These are phyloP conservation scores for Antedon mediterranea DNA, from an alignment of 53 echinoderm and acorn worm species.

Conservation along the genomic window DNA sequence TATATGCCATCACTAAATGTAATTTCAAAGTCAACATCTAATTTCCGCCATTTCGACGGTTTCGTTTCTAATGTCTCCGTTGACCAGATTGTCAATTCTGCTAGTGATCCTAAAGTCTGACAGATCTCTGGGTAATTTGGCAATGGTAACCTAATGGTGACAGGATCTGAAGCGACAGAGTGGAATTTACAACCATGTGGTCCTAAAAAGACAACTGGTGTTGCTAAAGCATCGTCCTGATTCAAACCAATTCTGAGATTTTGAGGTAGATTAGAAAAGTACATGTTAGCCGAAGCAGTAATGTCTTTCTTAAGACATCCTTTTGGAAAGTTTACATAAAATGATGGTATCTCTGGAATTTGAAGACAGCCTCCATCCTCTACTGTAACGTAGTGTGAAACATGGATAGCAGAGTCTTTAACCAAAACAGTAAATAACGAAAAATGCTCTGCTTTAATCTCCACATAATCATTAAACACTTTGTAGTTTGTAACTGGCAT, in stretches of 20 bases:
- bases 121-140: conserved; percentile 64
- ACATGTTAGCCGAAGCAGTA: conserved; percentile 53
- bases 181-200: conserved; percentile 82
- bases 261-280: conserved; percentile 46
- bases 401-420: conserved; percentile 37
- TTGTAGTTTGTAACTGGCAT: conserved; percentile 73
- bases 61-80: conserved; percentile 71
- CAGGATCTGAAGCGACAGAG: conserved; percentile 30
- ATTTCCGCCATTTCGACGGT: conserved; percentile 53
- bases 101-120: conserved; percentile 63
- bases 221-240: conserved; percentile 46
- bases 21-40: conserved; percentile 32
- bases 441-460: conserved; percentile 60
- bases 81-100: conserved; percentile 71
- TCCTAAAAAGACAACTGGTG: conserved; percentile 50
- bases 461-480: conserved; percentile 38
- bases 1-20: conserved; percentile 30
- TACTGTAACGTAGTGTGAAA: conserved; percentile 33
- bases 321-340: conserved; percentile 57
- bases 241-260: conserved; percentile 40
- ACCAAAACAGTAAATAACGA: conserved; percentile 67
- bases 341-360: conserved; percentile 74
- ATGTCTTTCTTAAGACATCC: conserved; percentile 46
- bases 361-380: conserved; percentile 57
- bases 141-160: conserved; percentile 60